phyloP scores from a whole-genome alignment of 2,113 vertebrate species.

The Heloderma charlesbogerti region DNA sequence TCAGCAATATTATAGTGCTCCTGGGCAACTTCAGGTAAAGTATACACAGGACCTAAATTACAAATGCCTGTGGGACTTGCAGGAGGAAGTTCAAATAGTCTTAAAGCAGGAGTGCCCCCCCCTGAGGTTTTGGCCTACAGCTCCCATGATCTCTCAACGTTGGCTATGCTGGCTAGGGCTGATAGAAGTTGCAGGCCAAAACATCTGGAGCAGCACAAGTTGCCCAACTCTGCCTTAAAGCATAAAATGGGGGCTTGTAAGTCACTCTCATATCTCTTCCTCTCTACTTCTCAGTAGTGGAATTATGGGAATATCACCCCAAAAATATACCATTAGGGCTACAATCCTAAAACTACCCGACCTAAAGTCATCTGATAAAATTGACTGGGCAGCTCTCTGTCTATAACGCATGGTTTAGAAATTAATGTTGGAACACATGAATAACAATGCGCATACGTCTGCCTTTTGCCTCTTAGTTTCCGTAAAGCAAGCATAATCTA shows the following conservation, averaged over 20 bases:
- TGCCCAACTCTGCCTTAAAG: background rate
- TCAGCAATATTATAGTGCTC: background rate
- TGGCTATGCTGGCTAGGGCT: no score
- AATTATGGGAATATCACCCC: background rate
- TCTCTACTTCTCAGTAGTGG: background rate
- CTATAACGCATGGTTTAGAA: background rate
- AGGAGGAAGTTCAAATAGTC: background rate
- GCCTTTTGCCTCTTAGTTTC: constrained; percentile 10
- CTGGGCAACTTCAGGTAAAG: background rate
- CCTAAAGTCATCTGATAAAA: background rate
- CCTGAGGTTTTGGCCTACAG: no score
- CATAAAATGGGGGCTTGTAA: background rate
- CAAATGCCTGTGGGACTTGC: background rate
- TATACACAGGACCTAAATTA: background rate
- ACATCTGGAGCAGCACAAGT: no score
- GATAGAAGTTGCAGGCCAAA: no score
- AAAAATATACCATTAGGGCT: background rate
- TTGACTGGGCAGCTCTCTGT: background rate
- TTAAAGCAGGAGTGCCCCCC: no score
- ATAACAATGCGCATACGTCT: background rate
- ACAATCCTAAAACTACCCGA: background rate
- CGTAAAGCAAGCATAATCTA: background rate
- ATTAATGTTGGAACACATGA: background rate
- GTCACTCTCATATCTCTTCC: background rate
- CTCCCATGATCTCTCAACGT: no score